phyloP scores from a whole-genome alignment of 2,113 vertebrate genomes.

The Corvus hawaiiensis region DNA sequence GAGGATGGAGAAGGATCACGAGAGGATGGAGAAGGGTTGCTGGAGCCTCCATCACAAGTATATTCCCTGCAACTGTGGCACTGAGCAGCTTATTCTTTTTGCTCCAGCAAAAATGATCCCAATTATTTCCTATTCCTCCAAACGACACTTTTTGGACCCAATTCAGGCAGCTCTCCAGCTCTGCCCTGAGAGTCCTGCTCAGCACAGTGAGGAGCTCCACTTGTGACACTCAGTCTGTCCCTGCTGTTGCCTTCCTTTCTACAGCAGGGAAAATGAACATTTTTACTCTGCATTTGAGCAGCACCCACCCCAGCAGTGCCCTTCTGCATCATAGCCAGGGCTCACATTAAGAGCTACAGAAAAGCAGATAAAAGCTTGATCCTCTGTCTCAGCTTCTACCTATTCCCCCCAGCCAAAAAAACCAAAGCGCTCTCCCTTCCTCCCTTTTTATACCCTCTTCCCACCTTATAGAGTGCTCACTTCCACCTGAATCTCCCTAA shows the following conservation, averaged over 20 bases:
- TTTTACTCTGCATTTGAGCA: background rate
- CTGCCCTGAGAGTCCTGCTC: background rate
- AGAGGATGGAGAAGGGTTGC: background rate
- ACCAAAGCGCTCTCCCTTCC: rapidly evolving
- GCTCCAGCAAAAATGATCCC: background rate
- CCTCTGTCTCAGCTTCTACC: rapidly evolving
- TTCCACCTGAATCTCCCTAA: background rate
- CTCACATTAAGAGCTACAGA: background rate
- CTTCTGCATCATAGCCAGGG: background rate
- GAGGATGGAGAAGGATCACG: background rate
- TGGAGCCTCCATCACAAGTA: background rate
- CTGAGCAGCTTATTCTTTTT: background rate
- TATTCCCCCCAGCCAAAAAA: background rate
- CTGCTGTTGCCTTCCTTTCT: background rate
- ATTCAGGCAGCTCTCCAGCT: background rate
- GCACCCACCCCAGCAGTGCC: background rate
- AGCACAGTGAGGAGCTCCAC: background rate
- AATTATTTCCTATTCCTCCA: background rate
- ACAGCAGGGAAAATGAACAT: background rate
- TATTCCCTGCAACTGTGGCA: background rate
- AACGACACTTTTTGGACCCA: background rate
- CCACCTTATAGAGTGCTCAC: background rate
- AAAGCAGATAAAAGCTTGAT: background rate
- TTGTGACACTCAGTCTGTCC: background rate
- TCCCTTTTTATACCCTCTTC: background rate